These are phyloP conservation scores for Argyrosomus regius DNA, from an alignment of 2,797 vertebrate genomes.

Conservation along the genomic window DNA sequence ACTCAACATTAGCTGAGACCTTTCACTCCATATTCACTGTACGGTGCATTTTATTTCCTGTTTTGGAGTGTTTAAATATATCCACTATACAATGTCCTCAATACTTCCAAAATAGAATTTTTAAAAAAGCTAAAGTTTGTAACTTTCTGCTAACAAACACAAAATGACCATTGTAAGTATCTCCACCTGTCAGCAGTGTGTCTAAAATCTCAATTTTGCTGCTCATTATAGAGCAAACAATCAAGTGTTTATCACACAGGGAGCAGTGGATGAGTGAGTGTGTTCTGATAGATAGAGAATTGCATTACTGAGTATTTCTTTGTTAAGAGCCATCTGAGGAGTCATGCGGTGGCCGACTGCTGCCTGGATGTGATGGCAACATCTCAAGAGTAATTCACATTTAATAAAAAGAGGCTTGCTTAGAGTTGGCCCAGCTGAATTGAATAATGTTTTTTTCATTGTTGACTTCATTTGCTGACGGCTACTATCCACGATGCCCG, in stretches of 20 bases:
- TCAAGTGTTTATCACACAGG: neutral
- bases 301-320: neutral
- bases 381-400: slow-evolving; percentile 13
- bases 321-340: neutral
- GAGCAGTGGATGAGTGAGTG: neutral
- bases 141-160: neutral
- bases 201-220: neutral
- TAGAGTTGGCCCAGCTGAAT: neutral
- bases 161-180: neutral
- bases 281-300: neutral
- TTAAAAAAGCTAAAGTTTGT: no score
- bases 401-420: slow-evolving; percentile 25
- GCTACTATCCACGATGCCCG: neutral
- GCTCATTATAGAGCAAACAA: neutral
- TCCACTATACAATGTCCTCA: neutral
- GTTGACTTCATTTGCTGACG: neutral
- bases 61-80: neutral
- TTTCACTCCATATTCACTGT: neutral
- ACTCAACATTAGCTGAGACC: neutral
- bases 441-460: slow-evolving; percentile 10
- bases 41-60: neutral
- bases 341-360: neutral
- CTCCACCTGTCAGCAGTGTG: neutral
- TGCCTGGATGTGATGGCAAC: neutral
- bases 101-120: no score